Conservation (phyloP, 2,113 vertebrate species). For the Scomber colias region DNA sequence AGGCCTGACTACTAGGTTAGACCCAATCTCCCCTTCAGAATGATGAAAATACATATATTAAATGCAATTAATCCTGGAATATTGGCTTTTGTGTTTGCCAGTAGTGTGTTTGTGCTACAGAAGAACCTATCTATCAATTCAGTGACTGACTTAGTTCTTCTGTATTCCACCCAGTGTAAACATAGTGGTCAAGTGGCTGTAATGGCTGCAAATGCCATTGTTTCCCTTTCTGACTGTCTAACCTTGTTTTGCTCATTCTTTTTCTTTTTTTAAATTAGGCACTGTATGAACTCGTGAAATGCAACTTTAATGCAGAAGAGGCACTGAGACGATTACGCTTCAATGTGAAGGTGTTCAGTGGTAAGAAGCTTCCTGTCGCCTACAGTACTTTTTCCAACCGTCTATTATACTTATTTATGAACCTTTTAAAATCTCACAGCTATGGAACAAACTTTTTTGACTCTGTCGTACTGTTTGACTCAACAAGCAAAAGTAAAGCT, state of each 20-base stretch:
- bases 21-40: no score
- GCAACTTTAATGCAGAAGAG: constrained; percentile 94
- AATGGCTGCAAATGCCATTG: not conserved
- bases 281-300: constrained; percentile 95
- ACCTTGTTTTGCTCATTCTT: not conserved
- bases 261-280: constrained; percentile 80
- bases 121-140: no score
- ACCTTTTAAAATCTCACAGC: not conserved
- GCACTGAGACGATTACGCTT: constrained; percentile 91
- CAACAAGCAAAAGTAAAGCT: no score
- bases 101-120: no score
- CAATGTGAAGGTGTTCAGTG: constrained; percentile 95
- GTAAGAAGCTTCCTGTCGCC: constrained; percentile 77
- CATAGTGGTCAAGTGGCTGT: not conserved
- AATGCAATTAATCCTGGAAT: no score
- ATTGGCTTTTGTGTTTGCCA: no score
- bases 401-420: not conserved
- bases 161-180: not conserved
- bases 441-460: not conserved
- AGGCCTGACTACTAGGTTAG: no score
- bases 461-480: no score
- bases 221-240: not conserved
- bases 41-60: no score
- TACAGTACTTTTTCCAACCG: not conserved
- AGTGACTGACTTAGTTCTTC: no score